Percentiles rank a stretch among this genome's conserved stretches.
Evolutionary conservation across 2,113 vertebrate species (phyloP).

Genomic region (Bagarius yarrelli): DNA sequence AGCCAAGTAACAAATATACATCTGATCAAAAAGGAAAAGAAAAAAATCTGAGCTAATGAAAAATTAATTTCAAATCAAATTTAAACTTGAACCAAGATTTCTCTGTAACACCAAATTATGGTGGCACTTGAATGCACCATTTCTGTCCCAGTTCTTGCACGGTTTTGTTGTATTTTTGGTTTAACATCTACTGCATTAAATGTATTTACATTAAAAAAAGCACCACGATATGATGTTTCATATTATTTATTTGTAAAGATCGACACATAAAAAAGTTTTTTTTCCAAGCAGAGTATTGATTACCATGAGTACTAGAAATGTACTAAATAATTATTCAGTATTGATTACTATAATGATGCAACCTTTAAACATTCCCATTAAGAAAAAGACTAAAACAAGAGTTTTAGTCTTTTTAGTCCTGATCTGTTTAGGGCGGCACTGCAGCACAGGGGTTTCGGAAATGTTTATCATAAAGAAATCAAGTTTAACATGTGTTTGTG

Average conservation of each 20-base stretch:
- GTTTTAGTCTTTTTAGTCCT: not conserved
- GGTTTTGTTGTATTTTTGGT: not conserved
- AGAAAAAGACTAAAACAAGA: not conserved
- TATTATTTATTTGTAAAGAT: constrained; percentile 40
- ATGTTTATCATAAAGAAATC: not conserved
- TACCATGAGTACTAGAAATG: not conserved
- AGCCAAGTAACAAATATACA: no score
- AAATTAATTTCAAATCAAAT: no score
- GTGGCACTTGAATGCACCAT: no score
- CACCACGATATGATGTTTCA: not conserved
- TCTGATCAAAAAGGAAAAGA: no score
- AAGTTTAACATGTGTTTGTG: not conserved
- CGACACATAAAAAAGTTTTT: not conserved
- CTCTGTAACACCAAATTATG: no score
- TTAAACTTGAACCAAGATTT: no score
- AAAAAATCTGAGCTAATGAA: no score
- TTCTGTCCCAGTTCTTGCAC: not conserved
- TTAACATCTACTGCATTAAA: not conserved
- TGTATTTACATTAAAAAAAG: not conserved
- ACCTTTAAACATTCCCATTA: not conserved
- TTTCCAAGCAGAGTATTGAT: not conserved
- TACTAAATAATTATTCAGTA: not conserved
- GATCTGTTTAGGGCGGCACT: not conserved
- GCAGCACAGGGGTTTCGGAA: not conserved
- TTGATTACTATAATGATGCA: not conserved